phyloP scores from a whole-genome alignment of 2,888 invertebrate species.

The Lagria hirta region DNA sequence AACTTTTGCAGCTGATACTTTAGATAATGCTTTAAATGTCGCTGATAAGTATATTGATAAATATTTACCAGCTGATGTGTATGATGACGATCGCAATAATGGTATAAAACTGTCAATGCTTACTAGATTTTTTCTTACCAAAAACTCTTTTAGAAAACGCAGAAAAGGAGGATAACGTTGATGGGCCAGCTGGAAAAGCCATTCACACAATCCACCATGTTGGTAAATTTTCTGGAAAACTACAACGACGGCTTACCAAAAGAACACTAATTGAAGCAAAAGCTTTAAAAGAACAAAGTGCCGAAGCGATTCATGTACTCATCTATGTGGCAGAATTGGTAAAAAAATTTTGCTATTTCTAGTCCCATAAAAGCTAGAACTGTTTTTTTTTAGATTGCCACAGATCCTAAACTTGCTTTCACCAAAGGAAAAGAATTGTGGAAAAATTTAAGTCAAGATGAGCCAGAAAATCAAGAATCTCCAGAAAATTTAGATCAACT shows the following conservation, averaged over 20 bases:
- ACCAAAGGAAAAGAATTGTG: constrained; percentile 74
- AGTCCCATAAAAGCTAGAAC: constrained; percentile 1
- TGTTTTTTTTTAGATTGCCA: constrained; percentile 64
- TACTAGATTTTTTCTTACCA: neutral
- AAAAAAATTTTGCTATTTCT: constrained; percentile 40
- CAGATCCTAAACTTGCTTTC: constrained; percentile 74
- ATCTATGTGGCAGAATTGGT: constrained; percentile 79
- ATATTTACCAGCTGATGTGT: constrained; percentile 68
- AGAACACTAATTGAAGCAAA: constrained; percentile 78
- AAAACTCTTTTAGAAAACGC: constrained; percentile 7
- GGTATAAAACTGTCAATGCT: constrained; percentile 53
- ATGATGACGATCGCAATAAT: constrained; percentile 62
- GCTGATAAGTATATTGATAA: constrained; percentile 83
- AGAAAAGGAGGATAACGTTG: constrained; percentile 33
- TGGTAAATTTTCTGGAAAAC: constrained; percentile 73
- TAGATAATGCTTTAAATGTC: constrained; percentile 74
- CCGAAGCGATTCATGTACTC: constrained; percentile 73
- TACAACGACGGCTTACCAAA: constrained; percentile 73
- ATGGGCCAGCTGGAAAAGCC: constrained; percentile 58
- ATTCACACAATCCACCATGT: constrained; percentile 78
- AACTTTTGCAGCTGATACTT: constrained; percentile 69
- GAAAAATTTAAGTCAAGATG: constrained; percentile 69
- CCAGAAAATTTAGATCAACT: constrained; percentile 78
- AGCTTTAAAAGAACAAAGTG: constrained; percentile 76
- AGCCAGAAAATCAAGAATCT: constrained; percentile 83